Percentiles rank a stretch among this genome's conserved stretches.
phyloP scores from a whole-genome alignment of 1,140 invertebrate species.

The Steinernema feltiae region DNA sequence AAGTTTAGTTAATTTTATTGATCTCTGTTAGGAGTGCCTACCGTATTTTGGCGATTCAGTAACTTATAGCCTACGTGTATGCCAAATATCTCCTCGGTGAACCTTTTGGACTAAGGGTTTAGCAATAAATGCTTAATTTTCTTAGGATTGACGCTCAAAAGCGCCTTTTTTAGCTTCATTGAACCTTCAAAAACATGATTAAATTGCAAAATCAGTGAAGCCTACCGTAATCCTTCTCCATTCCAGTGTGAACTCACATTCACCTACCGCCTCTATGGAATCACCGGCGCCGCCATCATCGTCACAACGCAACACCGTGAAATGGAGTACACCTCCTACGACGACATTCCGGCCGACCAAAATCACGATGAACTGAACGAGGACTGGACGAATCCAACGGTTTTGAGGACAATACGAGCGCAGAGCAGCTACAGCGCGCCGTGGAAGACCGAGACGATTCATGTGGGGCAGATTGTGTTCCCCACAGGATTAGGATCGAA shows the following conservation, averaged over 20 bases:
- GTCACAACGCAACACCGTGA: background rate
- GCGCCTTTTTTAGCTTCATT: too few species aligned
- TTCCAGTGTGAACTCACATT: background rate
- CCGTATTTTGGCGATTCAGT: too few species aligned
- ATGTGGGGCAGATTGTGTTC: background rate
- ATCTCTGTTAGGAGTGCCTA: too few species aligned
- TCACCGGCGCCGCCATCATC: background rate
- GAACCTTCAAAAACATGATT: too few species aligned
- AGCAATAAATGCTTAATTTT: too few species aligned
- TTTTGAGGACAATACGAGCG: background rate
- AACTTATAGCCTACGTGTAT: too few species aligned
- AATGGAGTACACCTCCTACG: background rate
- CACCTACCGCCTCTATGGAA: background rate
- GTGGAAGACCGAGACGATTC: constrained; percentile 5
- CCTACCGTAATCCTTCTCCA: too few species aligned
- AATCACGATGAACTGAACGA: background rate
- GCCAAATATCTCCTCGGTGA: too few species aligned
- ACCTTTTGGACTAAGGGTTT: too few species aligned
- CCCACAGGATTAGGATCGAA: background rate
- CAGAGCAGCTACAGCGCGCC: constrained; percentile 4
- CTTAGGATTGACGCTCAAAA: too few species aligned
- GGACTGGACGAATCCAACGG: background rate
- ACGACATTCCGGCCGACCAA: background rate
- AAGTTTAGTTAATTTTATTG: too few species aligned
- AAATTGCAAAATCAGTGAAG: too few species aligned